Conservation (phyloP, 2,113 vertebrate species). For the Odobenus rosmarus region DNA sequence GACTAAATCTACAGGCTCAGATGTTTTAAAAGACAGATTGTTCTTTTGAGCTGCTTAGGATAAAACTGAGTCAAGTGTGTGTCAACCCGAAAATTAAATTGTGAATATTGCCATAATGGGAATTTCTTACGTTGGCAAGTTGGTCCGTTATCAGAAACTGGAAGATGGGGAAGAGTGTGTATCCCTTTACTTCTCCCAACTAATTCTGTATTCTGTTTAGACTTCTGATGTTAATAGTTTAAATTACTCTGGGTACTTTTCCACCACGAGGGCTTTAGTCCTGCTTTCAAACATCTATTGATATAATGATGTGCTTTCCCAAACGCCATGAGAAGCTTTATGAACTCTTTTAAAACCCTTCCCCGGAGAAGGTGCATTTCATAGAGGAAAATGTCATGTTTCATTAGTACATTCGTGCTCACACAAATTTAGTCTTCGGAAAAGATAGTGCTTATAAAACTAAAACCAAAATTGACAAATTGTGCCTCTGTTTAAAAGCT, state of each 20-base stretch:
- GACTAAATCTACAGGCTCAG: slow-evolving; percentile 46
- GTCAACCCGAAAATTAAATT: slow-evolving; percentile 67
- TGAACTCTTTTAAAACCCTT: slow-evolving; percentile 74
- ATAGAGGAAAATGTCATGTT: slow-evolving; percentile 79
- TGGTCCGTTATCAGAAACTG: slow-evolving; percentile 15
- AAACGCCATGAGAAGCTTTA: slow-evolving; percentile 69
- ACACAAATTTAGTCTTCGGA: slow-evolving; percentile 70
- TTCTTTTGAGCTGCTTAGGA: slow-evolving; percentile 73
- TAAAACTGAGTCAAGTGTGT: slow-evolving; percentile 66
- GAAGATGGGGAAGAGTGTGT: neutral
- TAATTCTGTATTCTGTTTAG: slow-evolving; percentile 73
- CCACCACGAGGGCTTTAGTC: slow-evolving; percentile 34
- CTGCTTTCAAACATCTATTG: slow-evolving; percentile 61
- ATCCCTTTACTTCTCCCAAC: neutral
- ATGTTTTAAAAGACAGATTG: slow-evolving; percentile 72
- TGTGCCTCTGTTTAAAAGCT: slow-evolving; percentile 66
- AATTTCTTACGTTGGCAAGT: slow-evolving; percentile 52
- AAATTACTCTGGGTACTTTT: slow-evolving; percentile 71
- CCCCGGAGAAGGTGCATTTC: slow-evolving; percentile 78
- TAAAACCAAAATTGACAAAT: slow-evolving; percentile 75
- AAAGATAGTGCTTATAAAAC: slow-evolving; percentile 75
- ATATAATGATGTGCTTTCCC: slow-evolving; percentile 52
- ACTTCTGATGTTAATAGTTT: slow-evolving; percentile 72
- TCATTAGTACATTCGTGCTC: slow-evolving; percentile 75
- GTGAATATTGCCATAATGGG: slow-evolving; percentile 53